Conservation (phyloP, 2,797 vertebrate species). For the Coccyzus lansbergi region DNA sequence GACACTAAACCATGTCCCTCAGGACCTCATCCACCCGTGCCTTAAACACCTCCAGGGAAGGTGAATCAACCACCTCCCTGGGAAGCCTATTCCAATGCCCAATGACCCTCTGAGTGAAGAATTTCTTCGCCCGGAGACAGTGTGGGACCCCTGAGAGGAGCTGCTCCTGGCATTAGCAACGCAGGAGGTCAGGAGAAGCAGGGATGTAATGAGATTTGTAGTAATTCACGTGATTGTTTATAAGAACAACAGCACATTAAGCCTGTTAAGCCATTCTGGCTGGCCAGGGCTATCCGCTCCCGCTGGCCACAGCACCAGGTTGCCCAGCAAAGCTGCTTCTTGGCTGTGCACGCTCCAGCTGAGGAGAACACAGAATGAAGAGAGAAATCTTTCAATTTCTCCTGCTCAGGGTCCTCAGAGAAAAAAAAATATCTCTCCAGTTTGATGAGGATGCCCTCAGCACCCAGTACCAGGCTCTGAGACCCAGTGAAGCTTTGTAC, state of each 20-base stretch:
- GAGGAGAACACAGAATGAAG: accelerated
- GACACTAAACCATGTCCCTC: no score
- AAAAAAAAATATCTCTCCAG: background rate
- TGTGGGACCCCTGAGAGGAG: background rate
- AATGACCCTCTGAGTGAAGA: no score
- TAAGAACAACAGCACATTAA: background rate
- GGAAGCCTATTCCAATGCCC: no score
- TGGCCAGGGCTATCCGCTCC: background rate
- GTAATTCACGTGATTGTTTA: slow-evolving; percentile 54
- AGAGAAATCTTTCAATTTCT: background rate
- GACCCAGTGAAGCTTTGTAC: accelerated
- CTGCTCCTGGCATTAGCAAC: background rate
- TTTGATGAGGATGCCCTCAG: background rate
- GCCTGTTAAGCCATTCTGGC: slow-evolving; percentile 42
- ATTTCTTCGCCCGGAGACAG: accelerated
- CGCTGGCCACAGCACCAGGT: accelerated
- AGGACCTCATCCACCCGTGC: no score
- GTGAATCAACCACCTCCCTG: no score
- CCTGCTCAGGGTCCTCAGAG: background rate
- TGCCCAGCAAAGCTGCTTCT: background rate
- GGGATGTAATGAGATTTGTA: slow-evolving; percentile 48
- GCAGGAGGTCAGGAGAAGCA: background rate
- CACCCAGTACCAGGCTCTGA: accelerated
- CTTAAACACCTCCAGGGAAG: no score
- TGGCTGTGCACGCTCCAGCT: accelerated